These are phyloP conservation scores for Scatophagus argus DNA, from an alignment of 2,113 vertebrate genomes.

Conservation along the genomic window DNA sequence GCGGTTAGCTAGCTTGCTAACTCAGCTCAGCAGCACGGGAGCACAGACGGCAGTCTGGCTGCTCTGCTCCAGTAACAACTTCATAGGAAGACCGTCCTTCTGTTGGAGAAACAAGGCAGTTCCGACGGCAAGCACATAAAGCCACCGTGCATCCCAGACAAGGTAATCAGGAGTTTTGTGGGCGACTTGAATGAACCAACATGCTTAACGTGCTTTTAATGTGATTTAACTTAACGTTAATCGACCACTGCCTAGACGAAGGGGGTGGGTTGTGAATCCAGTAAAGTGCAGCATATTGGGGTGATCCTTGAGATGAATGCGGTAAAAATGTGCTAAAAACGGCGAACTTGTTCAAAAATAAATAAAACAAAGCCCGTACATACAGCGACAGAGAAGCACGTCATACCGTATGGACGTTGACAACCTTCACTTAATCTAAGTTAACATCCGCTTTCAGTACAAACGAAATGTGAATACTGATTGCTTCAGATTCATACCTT, in stretches of 20 bases:
- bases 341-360: not conserved
- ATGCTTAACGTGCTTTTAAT: constrained; percentile 8
- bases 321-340: not conserved
- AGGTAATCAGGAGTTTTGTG: not conserved
- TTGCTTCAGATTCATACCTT: not conserved
- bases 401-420: constrained; percentile 7
- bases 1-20: constrained; percentile 27
- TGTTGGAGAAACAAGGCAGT: constrained; percentile 3
- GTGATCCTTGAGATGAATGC: not conserved
- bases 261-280: not conserved
- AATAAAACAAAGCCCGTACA: not conserved
- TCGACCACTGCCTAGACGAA: not conserved
- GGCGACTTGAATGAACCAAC: not conserved
- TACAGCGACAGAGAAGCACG: not conserved
- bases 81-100: not conserved
- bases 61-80: constrained; percentile 19
- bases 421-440: constrained; percentile 19
- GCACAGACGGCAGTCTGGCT: not conserved
- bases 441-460: constrained; percentile 65
- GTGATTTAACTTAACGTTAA: not conserved
- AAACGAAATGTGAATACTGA: not conserved
- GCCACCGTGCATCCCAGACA: accelerated
- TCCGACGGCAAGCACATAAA: constrained; percentile 37
- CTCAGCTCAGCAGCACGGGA: constrained; percentile 35
- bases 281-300: not conserved